Percentiles rank a stretch among this genome's conserved stretches.
Conservation (phyloP, 1,140 invertebrate species). For the Temnothorax curvispinosus region DNA sequence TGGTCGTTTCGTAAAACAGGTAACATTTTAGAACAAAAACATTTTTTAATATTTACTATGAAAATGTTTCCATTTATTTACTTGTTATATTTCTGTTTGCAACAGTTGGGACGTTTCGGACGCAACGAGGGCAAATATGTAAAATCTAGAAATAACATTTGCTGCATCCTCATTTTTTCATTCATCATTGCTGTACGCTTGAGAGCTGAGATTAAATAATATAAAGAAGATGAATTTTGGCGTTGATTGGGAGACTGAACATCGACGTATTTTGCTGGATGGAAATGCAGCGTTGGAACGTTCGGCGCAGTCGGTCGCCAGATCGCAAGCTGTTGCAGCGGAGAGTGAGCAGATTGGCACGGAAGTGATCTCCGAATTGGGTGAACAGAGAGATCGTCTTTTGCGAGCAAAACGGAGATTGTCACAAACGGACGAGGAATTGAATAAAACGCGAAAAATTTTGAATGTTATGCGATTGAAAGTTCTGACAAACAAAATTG, state of each 20-base stretch:
- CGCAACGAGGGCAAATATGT: neutral
- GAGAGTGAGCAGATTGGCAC: constrained; percentile 93
- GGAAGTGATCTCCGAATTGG: constrained; percentile 90
- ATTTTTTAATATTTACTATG: too few relatives aligned
- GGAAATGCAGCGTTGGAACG: constrained; percentile 88
- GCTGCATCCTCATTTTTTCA: neutral
- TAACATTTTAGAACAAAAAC: neutral
- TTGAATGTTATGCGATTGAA: constrained; percentile 87
- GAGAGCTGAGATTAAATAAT: constrained; percentile 1
- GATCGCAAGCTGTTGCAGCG: constrained; percentile 90
- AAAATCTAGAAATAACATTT: neutral
- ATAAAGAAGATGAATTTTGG: constrained; percentile 81
- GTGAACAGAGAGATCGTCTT: constrained; percentile 88
- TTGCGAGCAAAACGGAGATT: constrained; percentile 87
- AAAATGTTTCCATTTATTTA: neutral
- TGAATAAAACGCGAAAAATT: constrained; percentile 87
- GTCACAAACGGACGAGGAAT: constrained; percentile 88
- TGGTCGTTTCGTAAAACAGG: neutral
- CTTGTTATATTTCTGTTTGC: neutral
- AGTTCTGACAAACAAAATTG: constrained; percentile 90
- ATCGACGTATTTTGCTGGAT: constrained; percentile 86
- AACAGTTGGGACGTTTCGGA: neutral
- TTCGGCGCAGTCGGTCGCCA: constrained; percentile 88
- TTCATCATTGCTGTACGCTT: neutral
- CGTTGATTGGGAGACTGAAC: constrained; percentile 85